Base-by-base conservation (phyloP, 2,888 invertebrate genomes). In the Euphydryas editha region DNA sequence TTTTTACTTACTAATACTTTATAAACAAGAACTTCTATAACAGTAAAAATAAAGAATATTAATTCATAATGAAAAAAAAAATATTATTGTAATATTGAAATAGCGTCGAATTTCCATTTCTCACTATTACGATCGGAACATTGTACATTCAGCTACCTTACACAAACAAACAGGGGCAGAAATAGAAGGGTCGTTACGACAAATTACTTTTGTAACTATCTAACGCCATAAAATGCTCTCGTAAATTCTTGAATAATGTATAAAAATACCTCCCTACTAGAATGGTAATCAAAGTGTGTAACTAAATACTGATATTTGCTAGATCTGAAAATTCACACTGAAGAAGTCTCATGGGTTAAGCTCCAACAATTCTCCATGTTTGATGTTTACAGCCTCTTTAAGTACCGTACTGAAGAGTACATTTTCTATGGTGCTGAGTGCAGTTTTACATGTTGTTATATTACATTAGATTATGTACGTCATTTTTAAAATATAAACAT, bases 141-240 rank as follows among this genome's bases (percentile, higher is more conserved):
- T 36, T 21, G 11, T 30, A 30, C 36, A 54, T 30, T 30, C 54
- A 11, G 10, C 18, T 51, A 2, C 30, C 46, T 58, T 36, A 51
- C 36, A 59, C 64, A 64, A 54, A 64, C 42, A 57, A 37, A 44
- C 37, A 30, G 30, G 30, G 30, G 21, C 21, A 51, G 30, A 54
- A 59, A 59, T 64, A 64, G 59, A 56, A 17, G 62, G 62, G 63
- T 71, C 72, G 71, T 75, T 72, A 71, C 67, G 59, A 58, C 54
- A 59, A 75, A 73, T 75, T 69, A 72, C 70, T 68, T 73, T 68
- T 60, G 62, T 69, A 73, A 69, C 73, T 68, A 66, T 67, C 69
- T 62, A 42, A 54, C 59, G 65, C 70, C 70, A 72, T 77, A 73
- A 75, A 75, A 76, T 17, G 11, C 30, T 30, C n/a, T 58, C 44